Conservation (phyloP, 2,113 vertebrate genomes). For the Entomyzon cyanotis region DNA sequence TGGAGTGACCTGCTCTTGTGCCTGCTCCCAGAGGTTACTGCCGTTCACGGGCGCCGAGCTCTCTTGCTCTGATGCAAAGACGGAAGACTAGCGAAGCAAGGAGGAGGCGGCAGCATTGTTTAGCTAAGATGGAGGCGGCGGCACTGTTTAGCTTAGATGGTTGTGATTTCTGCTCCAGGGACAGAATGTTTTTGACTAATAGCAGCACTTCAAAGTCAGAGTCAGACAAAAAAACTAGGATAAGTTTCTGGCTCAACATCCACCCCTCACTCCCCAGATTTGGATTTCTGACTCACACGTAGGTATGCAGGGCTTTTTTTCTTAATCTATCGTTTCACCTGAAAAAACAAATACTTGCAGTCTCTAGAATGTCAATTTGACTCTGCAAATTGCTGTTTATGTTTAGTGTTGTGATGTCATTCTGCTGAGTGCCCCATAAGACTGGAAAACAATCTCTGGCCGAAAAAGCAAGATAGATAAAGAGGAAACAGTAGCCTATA, state of each 20-base stretch:
- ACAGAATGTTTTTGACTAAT: background rate
- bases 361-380: background rate
- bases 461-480: background rate
- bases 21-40: constrained; percentile 45
- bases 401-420: background rate
- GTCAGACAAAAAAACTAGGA: background rate
- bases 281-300: background rate
- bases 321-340: background rate
- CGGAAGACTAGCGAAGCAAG: background rate
- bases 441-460: background rate
- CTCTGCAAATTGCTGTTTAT: fast-evolving
- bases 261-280: background rate
- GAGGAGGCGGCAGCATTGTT: background rate
- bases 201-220: background rate
- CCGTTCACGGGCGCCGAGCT: background rate
- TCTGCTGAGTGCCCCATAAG: background rate
- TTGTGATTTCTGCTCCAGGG: background rate
- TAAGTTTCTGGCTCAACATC: background rate
- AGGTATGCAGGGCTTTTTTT: background rate
- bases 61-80: background rate
- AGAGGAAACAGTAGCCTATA: background rate
- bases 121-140: background rate
- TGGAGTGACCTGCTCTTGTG: constrained; percentile 33
- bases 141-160: background rate
- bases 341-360: background rate